Conservation (phyloP, 2,888 invertebrate species). For the Ommatoiulus sabulosus region DNA sequence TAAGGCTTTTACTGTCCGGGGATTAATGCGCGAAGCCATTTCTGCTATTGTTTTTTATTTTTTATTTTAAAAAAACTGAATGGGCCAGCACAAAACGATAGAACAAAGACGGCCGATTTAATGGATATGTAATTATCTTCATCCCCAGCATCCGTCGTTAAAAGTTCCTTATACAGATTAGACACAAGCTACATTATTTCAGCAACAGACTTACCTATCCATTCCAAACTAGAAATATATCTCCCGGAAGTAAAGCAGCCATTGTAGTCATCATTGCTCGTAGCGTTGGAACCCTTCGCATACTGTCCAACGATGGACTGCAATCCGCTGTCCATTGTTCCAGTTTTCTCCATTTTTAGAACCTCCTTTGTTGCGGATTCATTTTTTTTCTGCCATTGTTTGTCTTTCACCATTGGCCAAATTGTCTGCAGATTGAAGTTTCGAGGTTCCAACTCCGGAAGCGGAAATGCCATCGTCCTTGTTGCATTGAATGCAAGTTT, state of each 20-base stretch:
- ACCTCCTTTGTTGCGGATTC: not conserved
- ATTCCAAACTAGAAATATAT: not conserved
- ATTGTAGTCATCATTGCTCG: not conserved
- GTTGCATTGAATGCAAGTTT: not conserved
- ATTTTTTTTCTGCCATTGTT: not conserved
- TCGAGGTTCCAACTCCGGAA: not conserved
- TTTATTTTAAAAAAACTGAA: not conserved
- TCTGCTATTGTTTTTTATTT: not conserved
- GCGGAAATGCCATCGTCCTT: not conserved
- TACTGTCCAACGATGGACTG: not conserved
- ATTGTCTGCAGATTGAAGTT: not conserved
- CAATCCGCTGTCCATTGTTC: not conserved
- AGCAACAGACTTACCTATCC: slow-evolving; percentile 17
- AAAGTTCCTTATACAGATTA: not conserved
- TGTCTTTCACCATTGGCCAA: not conserved
- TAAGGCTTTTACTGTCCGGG: not conserved
- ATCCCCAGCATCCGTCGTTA: not conserved
- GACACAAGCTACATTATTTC: not conserved
- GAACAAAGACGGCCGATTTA: not conserved
- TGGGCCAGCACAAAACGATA: not conserved
- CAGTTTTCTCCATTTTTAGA: slow-evolving; percentile 1
- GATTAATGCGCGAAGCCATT: not conserved
- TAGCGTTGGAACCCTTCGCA: not conserved
- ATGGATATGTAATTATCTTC: not conserved
- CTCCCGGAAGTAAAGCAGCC: slow-evolving; percentile 19